Evolutionary conservation across 2,888 invertebrate species (phyloP), one percentile per base, ranked within the genome.

Genomic region (Gnatocerus cornutus): DNA sequence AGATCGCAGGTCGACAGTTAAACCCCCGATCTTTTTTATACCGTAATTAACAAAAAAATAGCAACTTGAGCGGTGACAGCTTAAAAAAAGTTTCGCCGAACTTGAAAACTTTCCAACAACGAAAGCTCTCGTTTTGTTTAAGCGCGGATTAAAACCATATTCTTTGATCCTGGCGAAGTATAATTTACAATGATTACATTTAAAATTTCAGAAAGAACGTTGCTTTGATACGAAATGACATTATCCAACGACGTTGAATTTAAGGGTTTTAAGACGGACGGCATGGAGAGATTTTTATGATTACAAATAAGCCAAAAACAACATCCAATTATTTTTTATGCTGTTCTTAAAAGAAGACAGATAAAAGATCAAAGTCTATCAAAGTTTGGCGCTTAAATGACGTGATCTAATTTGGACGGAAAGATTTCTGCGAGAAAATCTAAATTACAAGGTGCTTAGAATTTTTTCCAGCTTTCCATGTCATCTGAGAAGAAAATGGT

Each of bases 41-140:
- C 16, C 8, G 50, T 48, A 61, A 61, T 61, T 61, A 61, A 61
- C 48, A 41, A 30, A 61, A 59, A 61, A 21, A 9, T n/a, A 12
- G 21, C 16, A n/a, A 37, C 53, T 61, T 50, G 21, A 50, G 48
- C 37, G 50, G 8, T 41, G 43, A 21, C 56, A 56, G 27, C 12
- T 10, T 9, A n/a, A 21, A 30, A 37, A 61, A 50, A 56, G n/a
- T 37, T 55, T 3, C 37, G 12, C 10, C 10, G 41, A 43, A 58
- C 9, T 39, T 33, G 21, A 9, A 7, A 45, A 58, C 8, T 58
- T 58, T 21, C 43, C n/a, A 45, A 58, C 45, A 55, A 59, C 45
- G 12, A 45, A 46, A 43, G 58, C 55, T 39, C 21, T n/a, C 30
- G 29, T 30, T 27, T 41, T 41, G 41, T 41, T 41, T 41, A 41